Conservation (phyloP, 2,113 vertebrate genomes). For the Cebidichthys violaceus region DNA sequence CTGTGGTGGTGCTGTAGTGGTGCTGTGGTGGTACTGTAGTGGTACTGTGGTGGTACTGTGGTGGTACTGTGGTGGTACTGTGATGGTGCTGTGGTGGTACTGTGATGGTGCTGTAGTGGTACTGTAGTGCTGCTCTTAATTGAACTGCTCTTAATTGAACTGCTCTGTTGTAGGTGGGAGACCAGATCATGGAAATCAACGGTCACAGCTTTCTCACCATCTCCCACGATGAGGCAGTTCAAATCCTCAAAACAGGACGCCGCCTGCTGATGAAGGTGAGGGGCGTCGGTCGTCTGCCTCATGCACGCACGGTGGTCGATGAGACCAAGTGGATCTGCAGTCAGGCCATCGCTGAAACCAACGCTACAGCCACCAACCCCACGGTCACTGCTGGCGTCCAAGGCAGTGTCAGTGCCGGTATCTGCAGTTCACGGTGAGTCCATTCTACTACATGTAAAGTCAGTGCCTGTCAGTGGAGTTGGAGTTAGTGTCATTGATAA, state of each 20-base stretch:
- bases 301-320: constrained; percentile 90
- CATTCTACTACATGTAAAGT: background rate
- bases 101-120: too few relatives aligned
- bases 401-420: background rate
- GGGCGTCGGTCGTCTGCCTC: constrained; percentile 93
- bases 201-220: constrained; percentile 90
- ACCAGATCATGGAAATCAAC: constrained; percentile 95
- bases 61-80: too few relatives aligned
- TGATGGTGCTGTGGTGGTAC: too few relatives aligned
- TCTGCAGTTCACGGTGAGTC: constrained; percentile 76
- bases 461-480: background rate
- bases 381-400: background rate
- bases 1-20: too few relatives aligned
- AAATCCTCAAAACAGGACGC: constrained; percentile 88
- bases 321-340: constrained; percentile 91
- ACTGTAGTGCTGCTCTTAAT: background rate
- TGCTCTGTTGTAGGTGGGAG: constrained; percentile 87
- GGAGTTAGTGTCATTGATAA: background rate
- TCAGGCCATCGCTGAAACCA: constrained; percentile 84
- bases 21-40: too few relatives aligned
- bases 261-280: constrained; percentile 92
- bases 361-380: constrained; percentile 41
- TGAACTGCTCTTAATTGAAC: background rate
- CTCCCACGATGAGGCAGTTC: constrained; percentile 92
- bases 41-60: too few relatives aligned